Conservation (phyloP, 2,797 vertebrate species). For the Peromyscus melanophrys region DNA sequence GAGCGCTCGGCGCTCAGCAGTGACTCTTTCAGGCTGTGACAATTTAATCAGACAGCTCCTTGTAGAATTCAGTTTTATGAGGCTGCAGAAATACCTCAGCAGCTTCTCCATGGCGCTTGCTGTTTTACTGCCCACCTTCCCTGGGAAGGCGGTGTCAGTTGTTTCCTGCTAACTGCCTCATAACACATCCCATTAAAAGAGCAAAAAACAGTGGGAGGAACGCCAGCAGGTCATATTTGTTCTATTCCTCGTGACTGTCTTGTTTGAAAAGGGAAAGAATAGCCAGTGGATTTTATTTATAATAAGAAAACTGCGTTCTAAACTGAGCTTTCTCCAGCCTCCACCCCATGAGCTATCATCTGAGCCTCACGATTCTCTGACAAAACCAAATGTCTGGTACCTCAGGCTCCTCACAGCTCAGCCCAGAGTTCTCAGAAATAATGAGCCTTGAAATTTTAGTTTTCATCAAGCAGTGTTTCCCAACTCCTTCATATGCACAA, state of each 20-base stretch:
- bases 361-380: constrained; percentile 45
- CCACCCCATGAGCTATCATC: not conserved
- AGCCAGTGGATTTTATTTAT: constrained; percentile 61
- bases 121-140: constrained; percentile 52
- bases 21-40: constrained; percentile 64
- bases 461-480: not conserved
- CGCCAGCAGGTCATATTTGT: constrained; percentile 53
- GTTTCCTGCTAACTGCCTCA: constrained; percentile 66
- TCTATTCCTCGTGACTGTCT: constrained; percentile 46
- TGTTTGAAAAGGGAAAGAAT: constrained; percentile 44
- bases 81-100: constrained; percentile 36
- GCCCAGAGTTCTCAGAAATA: constrained; percentile 4
- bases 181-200: constrained; percentile 61
- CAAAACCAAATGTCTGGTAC: not conserved
- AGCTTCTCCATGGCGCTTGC: constrained; percentile 24
- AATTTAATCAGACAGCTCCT: constrained; percentile 62
- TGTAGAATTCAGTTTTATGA: constrained; percentile 71
- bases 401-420: constrained; percentile 2
- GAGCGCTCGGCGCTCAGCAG: not conserved
- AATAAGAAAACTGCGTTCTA: constrained; percentile 62
- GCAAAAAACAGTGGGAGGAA: constrained; percentile 48
- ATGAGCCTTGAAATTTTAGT: constrained; percentile 35
- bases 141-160: constrained; percentile 24
- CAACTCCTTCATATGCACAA: constrained; percentile 16
- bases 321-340: not conserved